Conservation (phyloP, 2,113 vertebrate genomes). For the Silurus meridionalis region DNA sequence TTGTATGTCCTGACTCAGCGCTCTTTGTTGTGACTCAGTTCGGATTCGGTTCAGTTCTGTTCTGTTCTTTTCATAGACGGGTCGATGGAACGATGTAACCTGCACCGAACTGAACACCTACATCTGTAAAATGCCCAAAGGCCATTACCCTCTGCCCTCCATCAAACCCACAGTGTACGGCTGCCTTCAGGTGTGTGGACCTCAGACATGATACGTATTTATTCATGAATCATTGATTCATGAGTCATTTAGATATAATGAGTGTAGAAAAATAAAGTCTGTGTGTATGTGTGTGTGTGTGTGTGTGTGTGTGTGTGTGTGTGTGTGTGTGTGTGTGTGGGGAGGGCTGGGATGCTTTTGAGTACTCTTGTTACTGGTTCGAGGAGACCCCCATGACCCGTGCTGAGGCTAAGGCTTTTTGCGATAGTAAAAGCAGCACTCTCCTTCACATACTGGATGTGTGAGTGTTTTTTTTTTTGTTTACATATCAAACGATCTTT, state of each 20-base stretch:
- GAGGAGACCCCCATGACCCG: slow-evolving; percentile 66
- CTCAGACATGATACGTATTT: neutral
- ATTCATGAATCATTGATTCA: neutral
- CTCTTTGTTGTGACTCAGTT: neutral
- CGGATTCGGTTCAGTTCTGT: neutral
- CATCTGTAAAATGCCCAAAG: slow-evolving; percentile 74
- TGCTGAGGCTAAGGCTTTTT: slow-evolving; percentile 70
- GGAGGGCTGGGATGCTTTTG: slow-evolving; percentile 75
- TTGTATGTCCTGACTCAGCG: neutral
- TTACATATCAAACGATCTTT: neutral
- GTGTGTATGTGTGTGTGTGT: too few species aligned
- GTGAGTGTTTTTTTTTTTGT: slow-evolving; percentile 58
- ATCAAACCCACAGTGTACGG: slow-evolving; percentile 70
- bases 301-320: neutral
- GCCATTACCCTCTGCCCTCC: slow-evolving; percentile 72
- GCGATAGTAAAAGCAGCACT: slow-evolving; percentile 55
- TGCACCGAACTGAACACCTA: slow-evolving; percentile 74
- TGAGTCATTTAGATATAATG: too few species aligned
- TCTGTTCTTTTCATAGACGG: slow-evolving; percentile 60
- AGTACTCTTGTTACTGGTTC: slow-evolving; percentile 75
- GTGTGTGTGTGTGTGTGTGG: slow-evolving; percentile 35
- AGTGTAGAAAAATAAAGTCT: too few species aligned
- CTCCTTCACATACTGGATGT: slow-evolving; percentile 73
- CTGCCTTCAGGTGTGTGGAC: slow-evolving; percentile 68
- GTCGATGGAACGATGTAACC: slow-evolving; percentile 73